These are phyloP conservation scores for Ptychobarbus kaznakovi DNA, from an alignment of 2,797 vertebrate species.

Conservation along the genomic window DNA sequence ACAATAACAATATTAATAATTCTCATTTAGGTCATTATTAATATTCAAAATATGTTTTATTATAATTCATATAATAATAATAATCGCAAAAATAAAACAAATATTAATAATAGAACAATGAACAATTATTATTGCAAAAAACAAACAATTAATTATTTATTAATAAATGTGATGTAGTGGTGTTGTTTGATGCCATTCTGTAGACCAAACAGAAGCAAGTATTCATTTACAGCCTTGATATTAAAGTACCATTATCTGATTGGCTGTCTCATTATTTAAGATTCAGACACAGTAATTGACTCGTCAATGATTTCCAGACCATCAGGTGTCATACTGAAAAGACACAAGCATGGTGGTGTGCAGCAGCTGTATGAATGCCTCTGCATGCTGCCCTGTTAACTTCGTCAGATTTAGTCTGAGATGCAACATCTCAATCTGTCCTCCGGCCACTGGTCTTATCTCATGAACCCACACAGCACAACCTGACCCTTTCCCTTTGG, in stretches of 20 bases:
- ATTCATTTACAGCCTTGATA: not conserved
- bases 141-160: not conserved
- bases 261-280: not conserved
- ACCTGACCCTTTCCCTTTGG: constrained; percentile 21
- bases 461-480: constrained; percentile 7
- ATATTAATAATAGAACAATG: not conserved
- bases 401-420: not conserved
- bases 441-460: constrained; percentile 25
- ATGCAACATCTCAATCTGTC: constrained; percentile 13
- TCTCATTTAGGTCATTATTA: not conserved
- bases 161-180: not conserved
- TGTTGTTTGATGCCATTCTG: not conserved
- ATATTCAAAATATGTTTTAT: not conserved
- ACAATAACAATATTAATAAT: not conserved
- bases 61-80: not conserved
- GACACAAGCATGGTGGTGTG: not conserved
- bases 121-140: too few relatives aligned
- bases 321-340: not conserved
- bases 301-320: not conserved
- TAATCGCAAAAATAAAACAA: not conserved
- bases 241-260: not conserved
- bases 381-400: not conserved
- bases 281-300: not conserved
- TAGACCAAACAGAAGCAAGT: not conserved
- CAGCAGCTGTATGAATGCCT: constrained; percentile 4